Conservation (phyloP, 1,140 invertebrate species). For the Gonatopus flavifemur region DNA sequence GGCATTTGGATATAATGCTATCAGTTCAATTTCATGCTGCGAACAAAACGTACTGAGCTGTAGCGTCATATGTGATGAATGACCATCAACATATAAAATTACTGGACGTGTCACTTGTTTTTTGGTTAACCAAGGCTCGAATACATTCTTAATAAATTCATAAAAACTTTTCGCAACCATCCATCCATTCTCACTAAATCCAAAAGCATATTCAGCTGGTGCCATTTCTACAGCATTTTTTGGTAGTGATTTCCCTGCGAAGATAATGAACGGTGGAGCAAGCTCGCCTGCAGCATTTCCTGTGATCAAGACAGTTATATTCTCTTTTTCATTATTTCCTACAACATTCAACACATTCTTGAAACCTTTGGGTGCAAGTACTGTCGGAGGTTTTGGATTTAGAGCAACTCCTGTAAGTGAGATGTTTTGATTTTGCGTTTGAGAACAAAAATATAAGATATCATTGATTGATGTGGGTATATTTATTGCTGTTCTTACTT, state of each 20-base stretch:
- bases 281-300: slow-evolving; percentile 35
- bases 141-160: slow-evolving; percentile 46
- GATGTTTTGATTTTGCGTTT: too few species aligned
- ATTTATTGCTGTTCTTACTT: too few species aligned
- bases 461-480: too few species aligned
- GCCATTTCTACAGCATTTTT: slow-evolving; percentile 26
- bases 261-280: slow-evolving; percentile 39
- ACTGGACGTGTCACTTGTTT: slow-evolving; percentile 38
- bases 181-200: slow-evolving; percentile 43
- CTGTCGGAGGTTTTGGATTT: slow-evolving; percentile 3
- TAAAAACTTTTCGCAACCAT: slow-evolving; percentile 45
- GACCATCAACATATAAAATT: slow-evolving; percentile 20
- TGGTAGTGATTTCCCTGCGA: slow-evolving; percentile 34
- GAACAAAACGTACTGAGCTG: slow-evolving; percentile 35
- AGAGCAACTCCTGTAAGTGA: background rate
- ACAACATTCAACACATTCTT: slow-evolving; percentile 10
- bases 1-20: background rate
- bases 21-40: background rate
- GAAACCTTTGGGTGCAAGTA: slow-evolving; percentile 1
- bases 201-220: slow-evolving; percentile 40
- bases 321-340: slow-evolving; percentile 12
- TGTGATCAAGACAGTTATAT: slow-evolving; percentile 20
- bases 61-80: slow-evolving; percentile 31
- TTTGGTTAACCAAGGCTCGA: slow-evolving; percentile 36
- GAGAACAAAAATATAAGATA: too few species aligned